Evolutionary conservation across 2,797 vertebrate species (phyloP), one percentile per base, ranked within the genome.

Genomic region (Typhlichthys eigenmanni): DNA sequence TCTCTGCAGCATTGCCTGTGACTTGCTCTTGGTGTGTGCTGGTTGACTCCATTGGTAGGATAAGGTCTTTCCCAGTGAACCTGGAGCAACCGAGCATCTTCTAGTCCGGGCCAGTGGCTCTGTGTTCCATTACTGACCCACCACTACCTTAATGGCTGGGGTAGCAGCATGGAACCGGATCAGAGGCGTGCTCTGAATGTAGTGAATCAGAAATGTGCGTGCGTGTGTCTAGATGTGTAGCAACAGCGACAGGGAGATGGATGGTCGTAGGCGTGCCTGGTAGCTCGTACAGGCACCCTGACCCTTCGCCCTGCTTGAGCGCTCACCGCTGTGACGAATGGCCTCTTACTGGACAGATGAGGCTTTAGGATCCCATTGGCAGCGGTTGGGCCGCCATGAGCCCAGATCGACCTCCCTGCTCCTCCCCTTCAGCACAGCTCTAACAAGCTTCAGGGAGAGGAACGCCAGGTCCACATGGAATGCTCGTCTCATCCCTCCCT

Each of bases 381-480:
- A 4, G 67, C 60, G 68, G 76, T 71, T 70, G 62, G 72, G 73
- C 68, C 17, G 13, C 43, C 62, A 65, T 65, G 62, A 60, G 64
- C 73, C 69, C 71, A 55, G 66, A 68, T 69, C 63, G 66, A 43
- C n/a, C 13, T 16, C 57, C 66, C 58, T 69, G n/a, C 46, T 47
- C n/a, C 32, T 12, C 46, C 24, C 5, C 43, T 71, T 71, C 83
- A 78, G 85, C 87, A 82, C 79, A 76, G 70, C 60, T 16, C 47
- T 64, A 50, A 47, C 46, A 47, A 29, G 61, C 45, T 60, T 60
- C 10, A 53, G 57, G 58, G n/a, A 13, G 43, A 86, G 80, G 80
- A 86, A 86, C 80, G 80, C 58, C 76, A 76, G 60, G 52, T 78
- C 60, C 64, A 61, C 64, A 64, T 72, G 75, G 81, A 82, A 87